Evolutionary conservation across 2,888 invertebrate species (phyloP).

Genomic region (Trissoscelio sp.): DNA sequence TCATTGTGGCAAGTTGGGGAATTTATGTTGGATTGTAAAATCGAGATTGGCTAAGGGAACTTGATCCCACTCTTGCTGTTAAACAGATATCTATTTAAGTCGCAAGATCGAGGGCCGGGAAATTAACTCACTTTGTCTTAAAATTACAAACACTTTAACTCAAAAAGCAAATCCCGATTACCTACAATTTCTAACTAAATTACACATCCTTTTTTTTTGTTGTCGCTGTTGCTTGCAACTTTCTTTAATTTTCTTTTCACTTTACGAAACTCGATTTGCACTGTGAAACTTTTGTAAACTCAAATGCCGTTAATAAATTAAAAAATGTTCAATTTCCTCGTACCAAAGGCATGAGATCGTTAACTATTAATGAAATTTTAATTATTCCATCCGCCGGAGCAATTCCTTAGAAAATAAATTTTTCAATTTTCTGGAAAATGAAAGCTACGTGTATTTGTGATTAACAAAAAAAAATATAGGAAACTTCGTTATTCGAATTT

Average conservation of each 20-base stretch:
- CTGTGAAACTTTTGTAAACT: background rate
- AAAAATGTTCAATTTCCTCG: too few relatives aligned
- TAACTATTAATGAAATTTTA: background rate
- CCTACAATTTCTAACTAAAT: too few relatives aligned
- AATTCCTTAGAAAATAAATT: background rate
- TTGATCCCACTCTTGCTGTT: constrained; percentile 42
- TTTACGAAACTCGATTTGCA: background rate
- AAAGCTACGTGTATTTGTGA: background rate
- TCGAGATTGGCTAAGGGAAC: constrained; percentile 34
- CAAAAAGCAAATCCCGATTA: too few relatives aligned
- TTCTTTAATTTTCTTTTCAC: too few relatives aligned
- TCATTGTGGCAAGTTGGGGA: constrained; percentile 43
- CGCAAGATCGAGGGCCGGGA: background rate
- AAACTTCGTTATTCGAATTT: constrained; percentile 4
- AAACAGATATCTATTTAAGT: constrained; percentile 41
- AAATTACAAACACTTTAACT: too few relatives aligned
- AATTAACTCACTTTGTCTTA: constrained; percentile 25
- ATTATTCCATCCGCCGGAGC: background rate
- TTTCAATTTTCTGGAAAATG: background rate
- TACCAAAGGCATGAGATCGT: background rate
- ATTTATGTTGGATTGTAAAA: constrained; percentile 57
- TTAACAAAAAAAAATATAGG: background rate
- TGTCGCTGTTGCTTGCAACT: background rate
- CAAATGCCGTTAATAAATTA: too few relatives aligned
- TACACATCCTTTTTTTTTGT: too few relatives aligned